Conservation (phyloP, 2,888 invertebrate species). For the Ditylenchus weischeri region DNA sequence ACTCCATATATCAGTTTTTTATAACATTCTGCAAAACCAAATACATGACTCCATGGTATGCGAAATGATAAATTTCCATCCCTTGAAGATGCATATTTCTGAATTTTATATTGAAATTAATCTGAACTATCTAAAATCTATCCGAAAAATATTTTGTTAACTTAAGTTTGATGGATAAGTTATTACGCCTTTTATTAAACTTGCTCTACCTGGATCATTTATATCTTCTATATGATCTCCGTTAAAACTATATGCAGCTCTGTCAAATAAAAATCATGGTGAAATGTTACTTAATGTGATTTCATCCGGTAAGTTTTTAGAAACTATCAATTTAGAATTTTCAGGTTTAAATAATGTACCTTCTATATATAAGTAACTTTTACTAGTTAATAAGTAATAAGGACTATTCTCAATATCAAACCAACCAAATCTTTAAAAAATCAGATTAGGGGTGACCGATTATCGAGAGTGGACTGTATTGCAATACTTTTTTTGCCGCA, state of each 20-base stretch:
- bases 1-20: constrained; percentile 42
- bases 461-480: too few relatives aligned
- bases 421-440: too few relatives aligned
- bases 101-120: constrained; percentile 38
- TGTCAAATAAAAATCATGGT: constrained; percentile 44
- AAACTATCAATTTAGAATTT: constrained; percentile 19
- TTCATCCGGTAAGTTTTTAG: constrained; percentile 24
- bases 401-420: constrained; percentile 37
- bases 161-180: constrained; percentile 38
- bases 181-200: constrained; percentile 41
- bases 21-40: constrained; percentile 18
- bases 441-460: too few relatives aligned
- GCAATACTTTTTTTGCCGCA: too few relatives aligned
- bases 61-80: constrained; percentile 39
- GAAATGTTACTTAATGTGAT: constrained; percentile 40
- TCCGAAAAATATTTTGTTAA: constrained; percentile 46
- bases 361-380: constrained; percentile 38
- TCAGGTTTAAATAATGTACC: constrained; percentile 33
- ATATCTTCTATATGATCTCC: constrained; percentile 34
- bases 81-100: constrained; percentile 42
- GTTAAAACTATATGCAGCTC: constrained; percentile 39
- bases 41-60: constrained; percentile 43
- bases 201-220: constrained; percentile 41
- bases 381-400: constrained; percentile 35
- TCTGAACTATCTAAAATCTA: constrained; percentile 36